Evolutionary conservation across 2,888 invertebrate genomes (phyloP), one percentile per base, ranked within the genome.

Genomic region (Suillia variegata): DNA sequence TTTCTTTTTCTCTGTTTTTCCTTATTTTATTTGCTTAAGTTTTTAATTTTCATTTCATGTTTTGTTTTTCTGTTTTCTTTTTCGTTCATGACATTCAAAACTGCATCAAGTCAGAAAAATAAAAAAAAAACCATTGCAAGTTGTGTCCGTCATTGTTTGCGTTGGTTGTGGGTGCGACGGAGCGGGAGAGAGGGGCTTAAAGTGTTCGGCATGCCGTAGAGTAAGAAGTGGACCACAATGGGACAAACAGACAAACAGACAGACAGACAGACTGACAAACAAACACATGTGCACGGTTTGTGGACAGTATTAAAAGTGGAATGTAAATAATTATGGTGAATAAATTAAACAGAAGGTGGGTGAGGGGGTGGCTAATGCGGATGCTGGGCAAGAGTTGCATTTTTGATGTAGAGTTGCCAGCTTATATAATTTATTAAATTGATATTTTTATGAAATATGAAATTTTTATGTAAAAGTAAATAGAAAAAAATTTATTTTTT

Each of bases 241-340:
- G 10, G 5, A 26, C 26, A n/a, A n/a, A n/a, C n/a, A n/a, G n/a
- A n/a, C n/a, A n/a, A n/a, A n/a, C n/a, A n/a, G n/a, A n/a, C n/a
- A n/a, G n/a, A n/a, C n/a, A n/a, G n/a, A n/a, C n/a, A n/a, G n/a
- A n/a, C n/a, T n/a, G n/a, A n/a, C n/a, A n/a, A n/a, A n/a, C n/a
- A n/a, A n/a, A n/a, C n/a, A n/a, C n/a, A n/a, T n/a, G n/a, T 38
- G n/a, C 4, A 45, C 45, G 6, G 5, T 18, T 13, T 51, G 58
- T 61, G 62, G 58, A 61, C 62, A 59, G 56, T 49, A 61, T 61
- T 49, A 60, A 65, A 55, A 62, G 64, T 61, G 61, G 62, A 62
- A 65, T 65, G 65, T 62, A 66, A 67, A 66, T 67, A 67, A 66
- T 66, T 67, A 67, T 63, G 65, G 62, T 56, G 65, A 60, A 64